These are phyloP conservation scores for Amiota minor DNA, from an alignment of 2,888 invertebrate species.

Conservation along the genomic window DNA sequence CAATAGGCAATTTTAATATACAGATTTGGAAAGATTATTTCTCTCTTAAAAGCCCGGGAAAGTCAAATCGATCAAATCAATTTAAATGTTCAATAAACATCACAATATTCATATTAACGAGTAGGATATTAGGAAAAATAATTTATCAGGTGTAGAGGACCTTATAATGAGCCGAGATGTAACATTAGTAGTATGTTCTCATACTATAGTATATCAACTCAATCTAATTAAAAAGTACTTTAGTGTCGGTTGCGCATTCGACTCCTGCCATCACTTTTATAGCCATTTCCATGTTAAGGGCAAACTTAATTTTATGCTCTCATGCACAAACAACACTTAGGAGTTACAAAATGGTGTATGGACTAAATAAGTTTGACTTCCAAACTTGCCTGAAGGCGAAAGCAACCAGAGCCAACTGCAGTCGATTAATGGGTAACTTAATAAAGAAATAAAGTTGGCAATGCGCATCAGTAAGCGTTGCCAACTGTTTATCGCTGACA, in stretches of 20 bases:
- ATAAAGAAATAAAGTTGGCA: constrained; percentile 10
- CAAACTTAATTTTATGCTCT: constrained; percentile 23
- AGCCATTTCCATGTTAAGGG: background rate
- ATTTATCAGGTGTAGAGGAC: too few species aligned
- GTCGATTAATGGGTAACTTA: constrained; percentile 18
- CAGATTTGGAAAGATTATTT: too few species aligned
- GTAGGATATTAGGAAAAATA: too few species aligned
- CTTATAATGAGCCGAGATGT: too few species aligned
- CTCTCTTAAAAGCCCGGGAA: too few species aligned
- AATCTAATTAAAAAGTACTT: background rate
- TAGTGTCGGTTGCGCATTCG: background rate
- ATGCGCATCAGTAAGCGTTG: background rate
- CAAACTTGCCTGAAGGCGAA: background rate
- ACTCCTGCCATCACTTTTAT: background rate
- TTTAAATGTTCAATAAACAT: too few species aligned
- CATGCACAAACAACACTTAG: background rate
- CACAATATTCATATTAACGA: too few species aligned
- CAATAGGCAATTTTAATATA: too few species aligned
- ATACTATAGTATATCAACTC: background rate
- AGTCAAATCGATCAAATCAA: too few species aligned
- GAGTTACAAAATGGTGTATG: background rate
- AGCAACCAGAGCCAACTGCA: background rate
- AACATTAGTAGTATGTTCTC: too few species aligned
- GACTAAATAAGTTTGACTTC: background rate
- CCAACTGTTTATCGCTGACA: background rate